Base-by-base conservation (phyloP, 2,888 invertebrate genomes). In the Pteria penguin region DNA sequence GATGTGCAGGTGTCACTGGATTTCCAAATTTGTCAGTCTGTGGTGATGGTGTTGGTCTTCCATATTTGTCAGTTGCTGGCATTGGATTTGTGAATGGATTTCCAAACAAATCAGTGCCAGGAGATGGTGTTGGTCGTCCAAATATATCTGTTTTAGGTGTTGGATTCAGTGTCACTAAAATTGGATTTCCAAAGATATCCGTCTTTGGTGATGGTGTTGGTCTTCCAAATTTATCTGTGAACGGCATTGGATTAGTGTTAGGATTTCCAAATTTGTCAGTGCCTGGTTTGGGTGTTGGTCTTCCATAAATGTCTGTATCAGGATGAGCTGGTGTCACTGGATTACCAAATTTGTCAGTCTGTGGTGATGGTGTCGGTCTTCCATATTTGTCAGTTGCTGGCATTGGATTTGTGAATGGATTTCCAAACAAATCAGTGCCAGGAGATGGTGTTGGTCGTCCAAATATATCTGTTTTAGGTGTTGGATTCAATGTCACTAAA, bases 41-140 rank as follows among this genome's bases (percentile, higher is more conserved):
- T 24, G 69, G 69, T 36, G 54, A 31, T 31, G 69, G 31, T 22
- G 69, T 69, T 32, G 69, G 69, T 14, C 24, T 32, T 4, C 24
- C 57, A 36, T 65, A 65, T 70, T 52, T 70, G 75, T n/a, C n/a
- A n/a, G n/a, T n/a, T n/a, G n/a, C n/a, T n/a, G n/a, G n/a, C n/a
- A n/a, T n/a, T 54, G 18, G 27, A 57, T 36, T 54, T 55, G 26
- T 22, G 57, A 24, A 52, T 33, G 26, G 65, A n/a, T 70, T 55
- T 70, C 57, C 68, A 61, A 68, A 68, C 4, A 32, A 58, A 52
- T 57, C 72, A 1, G 66, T 29, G 4, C 60, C 62, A 58, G 78
- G 78, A 27, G 67, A 45, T 18, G 78, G 70, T 36, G 78, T 76
- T 18, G 29, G 29, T 63, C 29, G 26, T 22, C 36, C 65, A 65